Conservation (phyloP, 92 coral and sea anemone genomes). For the Parazoanthus swiftii region DNA sequence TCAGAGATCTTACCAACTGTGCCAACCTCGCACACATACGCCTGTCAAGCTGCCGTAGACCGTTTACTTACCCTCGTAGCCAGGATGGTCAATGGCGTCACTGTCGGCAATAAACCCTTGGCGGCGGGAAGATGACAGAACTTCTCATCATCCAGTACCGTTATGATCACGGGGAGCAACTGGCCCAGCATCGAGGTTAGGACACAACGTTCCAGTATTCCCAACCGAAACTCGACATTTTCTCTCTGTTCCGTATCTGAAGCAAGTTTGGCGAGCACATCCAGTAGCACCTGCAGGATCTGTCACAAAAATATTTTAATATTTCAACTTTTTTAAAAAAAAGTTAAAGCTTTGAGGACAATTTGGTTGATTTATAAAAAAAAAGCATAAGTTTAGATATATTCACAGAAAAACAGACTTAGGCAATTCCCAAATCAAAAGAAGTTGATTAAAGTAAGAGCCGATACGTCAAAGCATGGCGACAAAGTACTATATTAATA, state of each 20-base stretch:
- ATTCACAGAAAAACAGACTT: background rate
- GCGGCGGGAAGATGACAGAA: constrained; percentile 69
- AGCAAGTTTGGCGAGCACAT: constrained; percentile 67
- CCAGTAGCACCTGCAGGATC: constrained; percentile 73
- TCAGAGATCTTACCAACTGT: no score
- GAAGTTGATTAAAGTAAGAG: no score
- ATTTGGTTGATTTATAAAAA: background rate
- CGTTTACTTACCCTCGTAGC: constrained; percentile 73
- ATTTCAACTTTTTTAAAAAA: no score
- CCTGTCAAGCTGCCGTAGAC: background rate
- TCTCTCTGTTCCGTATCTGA: constrained; percentile 38
- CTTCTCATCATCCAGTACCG: constrained; percentile 75
- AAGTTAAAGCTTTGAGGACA: background rate
- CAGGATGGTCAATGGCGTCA: constrained; percentile 64
- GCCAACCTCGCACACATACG: no score
- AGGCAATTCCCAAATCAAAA: background rate
- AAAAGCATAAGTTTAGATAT: no score
- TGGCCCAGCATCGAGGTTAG: constrained; percentile 78
- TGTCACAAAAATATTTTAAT: constrained; percentile 5
- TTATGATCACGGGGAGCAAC: constrained; percentile 73
- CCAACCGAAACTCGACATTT: constrained; percentile 49
- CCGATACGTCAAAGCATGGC: no score
- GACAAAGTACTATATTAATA: no score
- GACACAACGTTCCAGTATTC: constrained; percentile 70
- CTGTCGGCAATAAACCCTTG: constrained; percentile 63